phyloP scores from a whole-genome alignment of 2,888 invertebrate species.

The Orthonevra nobilis region DNA sequence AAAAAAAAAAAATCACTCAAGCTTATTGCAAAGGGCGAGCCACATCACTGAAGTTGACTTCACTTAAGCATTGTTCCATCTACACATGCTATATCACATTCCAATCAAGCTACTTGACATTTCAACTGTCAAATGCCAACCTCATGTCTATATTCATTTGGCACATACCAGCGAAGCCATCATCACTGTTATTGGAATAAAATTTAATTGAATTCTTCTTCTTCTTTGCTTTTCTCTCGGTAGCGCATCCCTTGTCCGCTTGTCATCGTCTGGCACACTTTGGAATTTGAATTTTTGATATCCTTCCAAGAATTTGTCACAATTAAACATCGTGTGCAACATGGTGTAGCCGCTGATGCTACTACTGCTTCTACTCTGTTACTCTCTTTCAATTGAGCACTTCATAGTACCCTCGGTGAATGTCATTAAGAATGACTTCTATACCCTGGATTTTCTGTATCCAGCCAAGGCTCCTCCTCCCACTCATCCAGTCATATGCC shows the following conservation, averaged over 20 bases:
- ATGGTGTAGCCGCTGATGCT: conserved; percentile 26
- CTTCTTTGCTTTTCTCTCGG: neutral
- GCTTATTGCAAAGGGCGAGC: too few species aligned
- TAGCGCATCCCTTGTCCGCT: conserved; percentile 11
- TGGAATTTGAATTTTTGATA: conserved; percentile 43
- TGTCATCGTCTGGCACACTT: conserved; percentile 25
- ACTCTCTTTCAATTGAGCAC: conserved; percentile 15
- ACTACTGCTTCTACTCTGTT: too few species aligned
- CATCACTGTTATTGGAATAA: conserved; percentile 59
- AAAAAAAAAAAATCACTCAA: too few species aligned
- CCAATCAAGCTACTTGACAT: too few species aligned
- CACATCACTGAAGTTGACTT: too few species aligned
- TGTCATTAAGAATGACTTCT: conserved; percentile 38
- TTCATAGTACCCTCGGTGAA: conserved; percentile 20
- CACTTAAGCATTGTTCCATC: too few species aligned
- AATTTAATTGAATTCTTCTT: conserved; percentile 63
- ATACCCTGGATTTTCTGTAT: conserved; percentile 6
- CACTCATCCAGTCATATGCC: too few species aligned
- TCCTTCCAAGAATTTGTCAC: conserved; percentile 64
- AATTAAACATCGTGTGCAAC: conserved; percentile 62
- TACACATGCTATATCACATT: too few species aligned
- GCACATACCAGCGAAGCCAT: conserved; percentile 34
- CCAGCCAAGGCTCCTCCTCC: too few species aligned
- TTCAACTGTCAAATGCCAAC: neutral
- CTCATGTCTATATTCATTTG: conserved; percentile 10